Evolutionary conservation across 2,797 vertebrate species (phyloP).

Genomic region (Lacerta bilineata): DNA sequence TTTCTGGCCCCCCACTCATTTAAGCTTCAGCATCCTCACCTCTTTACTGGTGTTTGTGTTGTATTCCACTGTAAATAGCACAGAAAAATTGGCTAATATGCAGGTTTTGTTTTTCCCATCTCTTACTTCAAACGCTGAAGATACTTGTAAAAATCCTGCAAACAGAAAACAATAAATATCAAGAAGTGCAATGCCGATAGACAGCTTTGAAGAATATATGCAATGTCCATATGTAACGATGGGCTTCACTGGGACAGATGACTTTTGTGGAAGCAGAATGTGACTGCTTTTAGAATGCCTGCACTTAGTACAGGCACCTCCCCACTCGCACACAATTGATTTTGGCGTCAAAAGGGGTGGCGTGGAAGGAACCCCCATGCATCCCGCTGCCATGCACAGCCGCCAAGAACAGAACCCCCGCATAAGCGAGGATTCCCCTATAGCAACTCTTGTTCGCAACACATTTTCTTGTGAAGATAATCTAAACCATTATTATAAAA

Average conservation of each 20-base stretch:
- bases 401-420: too few relatives aligned
- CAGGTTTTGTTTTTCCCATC: conserved; percentile 81
- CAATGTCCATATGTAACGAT: background rate
- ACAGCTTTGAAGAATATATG: background rate
- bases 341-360: too few relatives aligned
- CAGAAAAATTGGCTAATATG: conserved; percentile 88
- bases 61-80: conserved; percentile 84
- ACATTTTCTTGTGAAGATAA: background rate
- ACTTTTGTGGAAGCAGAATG: background rate
- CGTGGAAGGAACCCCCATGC: too few relatives aligned
- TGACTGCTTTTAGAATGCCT: background rate
- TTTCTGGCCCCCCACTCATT: conserved; percentile 12
- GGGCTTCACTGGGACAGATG: background rate
- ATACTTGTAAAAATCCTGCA: conserved; percentile 76
- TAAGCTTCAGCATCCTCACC: conserved; percentile 60
- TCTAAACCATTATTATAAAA: background rate
- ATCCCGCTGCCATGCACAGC: too few relatives aligned
- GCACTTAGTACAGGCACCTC: background rate
- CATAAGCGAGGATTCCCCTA: too few relatives aligned
- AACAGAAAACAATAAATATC: conserved; percentile 29
- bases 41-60: conserved; percentile 33
- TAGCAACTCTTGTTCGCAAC: background rate
- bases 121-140: conserved; percentile 87
- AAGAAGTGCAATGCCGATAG: background rate
- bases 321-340: too few relatives aligned